phyloP scores from a whole-genome alignment of 2,113 vertebrate species.

The Pygoscelis adeliae region DNA sequence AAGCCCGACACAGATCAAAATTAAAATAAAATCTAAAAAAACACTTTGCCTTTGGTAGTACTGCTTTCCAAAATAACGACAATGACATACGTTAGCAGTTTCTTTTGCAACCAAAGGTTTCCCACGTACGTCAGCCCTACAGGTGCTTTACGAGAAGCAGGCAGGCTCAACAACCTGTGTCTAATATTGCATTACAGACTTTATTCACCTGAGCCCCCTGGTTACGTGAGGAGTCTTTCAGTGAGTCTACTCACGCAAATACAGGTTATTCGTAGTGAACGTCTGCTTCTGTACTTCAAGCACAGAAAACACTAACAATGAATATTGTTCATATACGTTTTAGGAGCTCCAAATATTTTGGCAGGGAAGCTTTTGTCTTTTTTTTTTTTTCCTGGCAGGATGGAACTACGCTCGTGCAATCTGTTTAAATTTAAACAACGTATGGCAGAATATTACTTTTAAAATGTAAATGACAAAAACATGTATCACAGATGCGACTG shows the following conservation, averaged over 20 bases:
- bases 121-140: accelerated
- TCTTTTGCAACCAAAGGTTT: background rate
- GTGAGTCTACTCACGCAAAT: background rate
- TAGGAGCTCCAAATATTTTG: background rate
- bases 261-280: background rate
- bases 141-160: background rate
- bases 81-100: background rate
- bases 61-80: background rate
- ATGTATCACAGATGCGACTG: accelerated
- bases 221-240: too few species aligned
- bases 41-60: background rate
- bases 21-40: background rate
- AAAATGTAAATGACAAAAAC: background rate
- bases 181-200: accelerated
- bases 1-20: background rate
- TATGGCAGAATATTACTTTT: background rate
- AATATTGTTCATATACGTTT: background rate
- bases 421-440: background rate
- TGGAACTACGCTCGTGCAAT: background rate
- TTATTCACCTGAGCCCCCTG: background rate
- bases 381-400: background rate
- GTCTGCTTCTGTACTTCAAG: background rate
- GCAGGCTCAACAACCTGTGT: background rate
- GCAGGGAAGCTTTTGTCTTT: background rate
- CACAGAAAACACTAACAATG: background rate